Base-by-base conservation (phyloP, 2,888 invertebrate species). In the Chrysomela aeneicollis region DNA sequence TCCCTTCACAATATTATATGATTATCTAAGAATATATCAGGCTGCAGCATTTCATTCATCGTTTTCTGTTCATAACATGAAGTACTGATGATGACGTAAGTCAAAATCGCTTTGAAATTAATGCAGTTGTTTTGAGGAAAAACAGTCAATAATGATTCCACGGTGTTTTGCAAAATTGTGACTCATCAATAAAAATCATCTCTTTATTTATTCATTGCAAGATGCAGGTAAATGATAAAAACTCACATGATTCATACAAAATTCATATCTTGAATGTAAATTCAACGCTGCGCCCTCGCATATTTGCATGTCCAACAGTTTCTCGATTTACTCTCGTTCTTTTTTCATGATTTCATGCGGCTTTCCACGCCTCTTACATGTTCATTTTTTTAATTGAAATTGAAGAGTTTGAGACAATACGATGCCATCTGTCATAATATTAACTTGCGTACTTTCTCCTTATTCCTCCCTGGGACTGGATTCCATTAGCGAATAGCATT, bases 281-380 rank as follows among this genome's bases (percentile, higher is more conserved):
- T 35, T 42, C 15, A 42, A 15, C 18, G 54, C 54, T 32, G 54
- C 54, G 8, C 54, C 54, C 37, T 35, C 19, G 21, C 54, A 54
- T 54, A 54, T 54, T 54, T 54, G 19, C 54, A 54, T 54, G 52
- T 22, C 8, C 51, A 15, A 19, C 51, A 8, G 51, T 52, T 52
- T 52, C 17, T 18, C 32, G 37, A 32, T 35, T 37, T 54, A 21
- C 54, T 54, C 35, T 54, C 21, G 9, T 54, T 54, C 37, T 35
- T 54, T 54, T 19, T 32, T 17, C 37, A 53, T 53, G 35, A 32
- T 35, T 12, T 35, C 3, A 54, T 21, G 30, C 12, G n/a, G 15
- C 3, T 15, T 8, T 26, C 54, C 35, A 54, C 12, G 35, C 32
- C 19, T 42, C 42, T 15, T 42, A 15, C 42, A 6, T 42, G 42